phyloP scores from a whole-genome alignment of 2,888 invertebrate genomes.

The Rhynchonema sp. region DNA sequence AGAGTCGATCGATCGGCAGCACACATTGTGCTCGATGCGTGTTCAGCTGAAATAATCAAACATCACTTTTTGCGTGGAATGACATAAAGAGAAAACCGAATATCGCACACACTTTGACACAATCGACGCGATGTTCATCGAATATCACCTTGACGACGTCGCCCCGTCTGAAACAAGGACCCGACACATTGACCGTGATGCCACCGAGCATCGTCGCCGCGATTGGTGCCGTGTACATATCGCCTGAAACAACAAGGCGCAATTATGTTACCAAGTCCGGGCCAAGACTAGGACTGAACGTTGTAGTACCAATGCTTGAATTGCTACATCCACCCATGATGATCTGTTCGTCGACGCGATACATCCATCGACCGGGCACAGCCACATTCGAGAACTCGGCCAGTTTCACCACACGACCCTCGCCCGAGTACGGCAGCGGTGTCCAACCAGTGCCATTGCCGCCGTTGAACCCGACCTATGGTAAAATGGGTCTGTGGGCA shows the following conservation, averaged over 20 bases:
- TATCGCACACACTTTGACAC: not conserved
- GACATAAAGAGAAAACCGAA: not conserved
- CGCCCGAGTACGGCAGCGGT: too few relatives aligned
- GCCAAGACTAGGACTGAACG: too few relatives aligned
- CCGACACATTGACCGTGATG: conserved; percentile 81
- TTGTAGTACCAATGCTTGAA: conserved; percentile 9
- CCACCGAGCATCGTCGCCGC: conserved; percentile 63
- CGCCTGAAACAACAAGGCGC: too few relatives aligned
- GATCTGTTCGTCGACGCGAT: conserved; percentile 82
- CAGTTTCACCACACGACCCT: too few relatives aligned
- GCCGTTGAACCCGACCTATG: too few relatives aligned
- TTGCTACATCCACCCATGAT: conserved; percentile 61
- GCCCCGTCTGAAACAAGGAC: conserved; percentile 62
- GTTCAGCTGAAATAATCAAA: conserved; percentile 1
- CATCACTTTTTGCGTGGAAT: too few relatives aligned
- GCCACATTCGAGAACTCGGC: too few relatives aligned
- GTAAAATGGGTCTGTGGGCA: too few relatives aligned
- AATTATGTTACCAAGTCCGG: too few relatives aligned
- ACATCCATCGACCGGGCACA: too few relatives aligned
- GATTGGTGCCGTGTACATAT: not conserved
- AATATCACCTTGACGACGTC: conserved; percentile 48
- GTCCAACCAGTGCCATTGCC: too few relatives aligned
- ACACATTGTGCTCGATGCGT: conserved; percentile 3
- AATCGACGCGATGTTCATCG: conserved; percentile 1
- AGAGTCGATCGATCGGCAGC: not conserved